Evolutionary conservation across 2,888 invertebrate species (phyloP).

Genomic region (Pantelozetes paolii): DNA sequence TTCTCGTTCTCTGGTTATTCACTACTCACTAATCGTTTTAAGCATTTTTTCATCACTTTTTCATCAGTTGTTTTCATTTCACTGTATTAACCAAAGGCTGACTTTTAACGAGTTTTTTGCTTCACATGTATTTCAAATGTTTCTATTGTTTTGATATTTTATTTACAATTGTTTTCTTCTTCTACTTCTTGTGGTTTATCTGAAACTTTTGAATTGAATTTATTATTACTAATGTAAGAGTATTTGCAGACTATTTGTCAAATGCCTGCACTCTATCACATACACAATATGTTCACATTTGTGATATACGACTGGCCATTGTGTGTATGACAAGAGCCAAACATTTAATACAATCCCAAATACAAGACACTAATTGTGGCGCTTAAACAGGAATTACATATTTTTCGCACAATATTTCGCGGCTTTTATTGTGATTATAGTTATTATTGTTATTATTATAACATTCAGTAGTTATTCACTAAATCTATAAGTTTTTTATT

Average conservation of each 20-base stretch:
- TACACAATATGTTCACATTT: background rate
- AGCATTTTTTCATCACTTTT: no score
- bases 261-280: no score
- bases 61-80: no score
- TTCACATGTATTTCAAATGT: no score
- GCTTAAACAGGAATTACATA: background rate
- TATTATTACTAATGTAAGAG: no score
- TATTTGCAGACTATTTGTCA: no score
- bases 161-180: background rate
- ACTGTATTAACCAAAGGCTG: background rate
- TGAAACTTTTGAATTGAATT: no score
- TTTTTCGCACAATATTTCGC: background rate
- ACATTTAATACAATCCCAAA: slow-evolving; percentile 12
- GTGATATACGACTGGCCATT: slow-evolving; percentile 4
- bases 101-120: background rate
- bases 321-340: slow-evolving; percentile 12
- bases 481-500: slow-evolving; percentile 4
- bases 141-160: background rate
- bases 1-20: no score
- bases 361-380: background rate
- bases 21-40: background rate
- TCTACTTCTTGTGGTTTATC: no score
- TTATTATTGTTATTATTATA: background rate
- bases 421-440: background rate
- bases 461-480: slow-evolving; percentile 5